These are phyloP conservation scores for Alexandromys oeconomus DNA, from an alignment of 2,797 vertebrate genomes.

Conservation along the genomic window DNA sequence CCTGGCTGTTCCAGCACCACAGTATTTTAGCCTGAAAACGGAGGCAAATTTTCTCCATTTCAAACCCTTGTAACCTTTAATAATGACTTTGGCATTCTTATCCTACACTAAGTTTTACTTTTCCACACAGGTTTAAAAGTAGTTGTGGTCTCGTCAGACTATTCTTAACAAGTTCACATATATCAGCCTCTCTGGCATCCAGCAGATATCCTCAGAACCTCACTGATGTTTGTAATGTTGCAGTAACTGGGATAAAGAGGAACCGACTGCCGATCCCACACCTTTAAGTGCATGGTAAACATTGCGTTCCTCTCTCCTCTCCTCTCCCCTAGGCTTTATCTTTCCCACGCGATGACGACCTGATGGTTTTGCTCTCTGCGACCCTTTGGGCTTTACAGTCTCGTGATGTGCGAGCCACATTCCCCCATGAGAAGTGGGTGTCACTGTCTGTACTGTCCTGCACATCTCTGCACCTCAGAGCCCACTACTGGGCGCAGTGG, in stretches of 20 bases:
- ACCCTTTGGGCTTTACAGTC: background rate
- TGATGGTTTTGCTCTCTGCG: background rate
- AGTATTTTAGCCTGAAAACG: background rate
- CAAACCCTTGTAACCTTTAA: background rate
- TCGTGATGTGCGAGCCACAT: background rate
- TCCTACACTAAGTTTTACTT: background rate
- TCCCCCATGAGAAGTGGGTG: background rate
- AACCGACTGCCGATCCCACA: background rate
- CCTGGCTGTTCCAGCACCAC: background rate
- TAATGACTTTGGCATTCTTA: background rate
- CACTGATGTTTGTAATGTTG: background rate
- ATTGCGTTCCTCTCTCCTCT: background rate
- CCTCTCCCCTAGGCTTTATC: accelerated
- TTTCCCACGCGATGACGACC: too few relatives aligned
- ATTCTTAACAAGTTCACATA: background rate
- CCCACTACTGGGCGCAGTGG: background rate
- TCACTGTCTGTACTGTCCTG: background rate
- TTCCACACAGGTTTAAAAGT: background rate
- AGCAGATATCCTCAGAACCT: background rate
- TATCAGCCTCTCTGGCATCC: background rate
- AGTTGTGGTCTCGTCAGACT: background rate
- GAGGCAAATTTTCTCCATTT: background rate
- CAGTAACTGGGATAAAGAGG: background rate
- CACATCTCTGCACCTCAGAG: background rate
- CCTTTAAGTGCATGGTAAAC: background rate